Evolutionary conservation across 2,888 invertebrate species (phyloP), one percentile per base, ranked within the genome.

Genomic region (Lottia scabra): DNA sequence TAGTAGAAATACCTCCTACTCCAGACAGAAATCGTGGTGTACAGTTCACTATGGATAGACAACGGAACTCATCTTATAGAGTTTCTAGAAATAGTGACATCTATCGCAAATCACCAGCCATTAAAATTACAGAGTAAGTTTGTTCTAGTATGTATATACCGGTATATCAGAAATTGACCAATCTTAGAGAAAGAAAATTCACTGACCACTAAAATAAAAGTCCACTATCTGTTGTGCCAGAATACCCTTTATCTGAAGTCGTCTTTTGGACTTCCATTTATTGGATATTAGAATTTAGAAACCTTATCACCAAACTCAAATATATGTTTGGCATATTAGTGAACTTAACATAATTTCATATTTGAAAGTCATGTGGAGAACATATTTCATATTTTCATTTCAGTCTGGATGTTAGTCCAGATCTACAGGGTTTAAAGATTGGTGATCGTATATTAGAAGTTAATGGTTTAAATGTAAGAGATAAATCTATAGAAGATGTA

Each of bases 361-460:
- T 30, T 30, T 30, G 2, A 5, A 5, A 4, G 5, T 30, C 30
- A 30, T 30, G 2, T 30, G 30, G 30, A 4, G 5, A 30, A 30
- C 30, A n/a, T 30, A 30, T 38, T 38, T 8, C 10, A 2, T 38
- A 38, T 30, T 4, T 30, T 30, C 2, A 67, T 72, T 74, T 43
- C 77, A 86, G 85, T 48, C 73, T 85, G 45, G 85, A 84, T 43
- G 26, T 73, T 45, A 81, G 80, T 67, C 93, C 94, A 83, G 95
- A 95, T 79, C 91, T 95, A 72, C 94, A 95, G 92, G 94, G 95
- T 12, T 91, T 97, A 70, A 96, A 95, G 88, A 94, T 97, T 81
- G 97, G 97, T n/a, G 97, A 97, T 90, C 92, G 94, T 84, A 96
- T 98, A 79, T 91, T 97, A 77, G 97, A 97, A 91, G 95, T 97